Conservation (phyloP, 2,888 invertebrate genomes). For the Orthonychiurus folsomi region DNA sequence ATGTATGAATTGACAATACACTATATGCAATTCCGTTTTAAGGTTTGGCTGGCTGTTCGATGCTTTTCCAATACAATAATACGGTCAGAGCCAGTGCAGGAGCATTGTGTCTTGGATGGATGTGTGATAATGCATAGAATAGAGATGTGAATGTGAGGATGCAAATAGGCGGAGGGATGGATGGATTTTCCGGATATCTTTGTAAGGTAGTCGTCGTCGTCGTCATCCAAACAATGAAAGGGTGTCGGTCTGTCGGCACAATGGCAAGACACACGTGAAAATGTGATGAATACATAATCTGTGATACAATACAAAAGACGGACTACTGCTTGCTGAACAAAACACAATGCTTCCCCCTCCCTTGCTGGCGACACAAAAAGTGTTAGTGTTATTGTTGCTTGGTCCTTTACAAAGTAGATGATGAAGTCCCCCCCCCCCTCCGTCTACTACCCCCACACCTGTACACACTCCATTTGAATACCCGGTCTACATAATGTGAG, state of each 20-base stretch:
- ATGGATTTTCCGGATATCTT: neutral
- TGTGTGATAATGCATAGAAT: neutral
- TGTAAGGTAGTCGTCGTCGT: neutral
- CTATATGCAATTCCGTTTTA: neutral
- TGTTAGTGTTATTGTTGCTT: neutral
- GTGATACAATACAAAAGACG: constrained; percentile 1
- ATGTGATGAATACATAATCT: constrained; percentile 1
- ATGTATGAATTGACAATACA: too few species aligned
- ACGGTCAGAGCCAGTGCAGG: too few species aligned
- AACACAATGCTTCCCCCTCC: too few species aligned
- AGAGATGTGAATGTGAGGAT: neutral
- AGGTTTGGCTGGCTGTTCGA: neutral
- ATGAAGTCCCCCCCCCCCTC: too few species aligned
- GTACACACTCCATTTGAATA: neutral
- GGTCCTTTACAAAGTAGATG: neutral
- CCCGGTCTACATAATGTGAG: neutral
- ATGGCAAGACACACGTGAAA: constrained; percentile 1
- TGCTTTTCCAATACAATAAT: neutral
- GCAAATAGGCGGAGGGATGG: neutral
- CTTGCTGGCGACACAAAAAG: constrained; percentile 1
- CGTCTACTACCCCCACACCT: neutral
- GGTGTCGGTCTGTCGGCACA: neutral
- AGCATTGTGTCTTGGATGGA: too few species aligned
- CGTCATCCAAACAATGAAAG: constrained; percentile 1
- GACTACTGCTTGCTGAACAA: neutral